These are phyloP conservation scores for Aradophagus sp. DNA, from an alignment of 1,140 invertebrate species.

Conservation along the genomic window DNA sequence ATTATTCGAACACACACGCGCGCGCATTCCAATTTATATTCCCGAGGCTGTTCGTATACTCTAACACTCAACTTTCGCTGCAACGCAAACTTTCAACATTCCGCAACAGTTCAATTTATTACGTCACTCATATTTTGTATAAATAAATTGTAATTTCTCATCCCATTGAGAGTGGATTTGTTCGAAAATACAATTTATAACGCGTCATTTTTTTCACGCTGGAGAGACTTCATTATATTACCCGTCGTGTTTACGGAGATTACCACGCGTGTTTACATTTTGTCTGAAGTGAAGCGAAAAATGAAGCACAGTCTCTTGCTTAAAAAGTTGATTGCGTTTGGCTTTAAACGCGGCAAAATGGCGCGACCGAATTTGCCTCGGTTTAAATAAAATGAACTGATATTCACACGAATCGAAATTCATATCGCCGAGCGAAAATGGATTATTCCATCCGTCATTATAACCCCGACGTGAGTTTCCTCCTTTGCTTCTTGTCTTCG, in stretches of 20 bases:
- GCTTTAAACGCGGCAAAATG: constrained; percentile 3
- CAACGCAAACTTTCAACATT: too few species aligned
- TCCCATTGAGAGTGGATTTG: too few species aligned
- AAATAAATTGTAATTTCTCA: too few species aligned
- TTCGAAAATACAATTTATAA: too few species aligned
- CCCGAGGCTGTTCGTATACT: too few species aligned
- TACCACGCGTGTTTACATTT: constrained; percentile 3
- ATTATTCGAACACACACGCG: too few species aligned
- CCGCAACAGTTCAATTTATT: too few species aligned
- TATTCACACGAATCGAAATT: constrained; percentile 7
- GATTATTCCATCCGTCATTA: constrained; percentile 13
- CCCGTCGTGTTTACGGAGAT: background rate
- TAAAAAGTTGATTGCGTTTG: constrained; percentile 5
- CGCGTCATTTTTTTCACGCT: background rate
- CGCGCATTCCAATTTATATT: too few species aligned
- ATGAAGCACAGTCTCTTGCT: background rate
- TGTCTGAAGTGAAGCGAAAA: constrained; percentile 1
- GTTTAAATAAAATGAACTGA: constrained; percentile 10
- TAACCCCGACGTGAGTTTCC: constrained; percentile 5
- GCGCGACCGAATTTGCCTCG: constrained; percentile 9
- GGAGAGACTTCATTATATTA: constrained; percentile 1
- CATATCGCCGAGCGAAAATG: background rate
- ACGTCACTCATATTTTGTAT: too few species aligned
- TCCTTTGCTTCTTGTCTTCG: constrained; percentile 1
- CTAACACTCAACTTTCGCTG: too few species aligned